These are phyloP conservation scores for Bombylius discolor DNA, from an alignment of 2,888 invertebrate genomes.

Conservation along the genomic window DNA sequence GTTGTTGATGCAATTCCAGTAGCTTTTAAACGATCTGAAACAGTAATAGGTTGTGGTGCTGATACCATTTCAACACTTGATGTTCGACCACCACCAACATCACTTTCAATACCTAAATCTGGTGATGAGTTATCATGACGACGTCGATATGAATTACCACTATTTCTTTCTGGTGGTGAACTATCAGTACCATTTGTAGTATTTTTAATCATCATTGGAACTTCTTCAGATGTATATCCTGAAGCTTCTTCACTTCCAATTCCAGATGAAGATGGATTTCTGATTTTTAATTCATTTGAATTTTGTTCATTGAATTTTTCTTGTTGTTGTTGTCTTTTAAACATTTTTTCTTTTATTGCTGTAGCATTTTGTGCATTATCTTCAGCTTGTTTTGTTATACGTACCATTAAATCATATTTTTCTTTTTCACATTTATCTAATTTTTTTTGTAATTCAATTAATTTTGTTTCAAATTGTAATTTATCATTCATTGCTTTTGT, in stretches of 20 bases:
- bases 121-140: conserved; percentile 51
- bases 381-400: conserved; percentile 21
- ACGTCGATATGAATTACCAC: conserved; percentile 17
- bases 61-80: conserved; percentile 39
- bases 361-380: conserved; percentile 18
- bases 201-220: conserved; percentile 17
- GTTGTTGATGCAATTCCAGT: not conserved
- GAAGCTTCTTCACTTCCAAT: conserved; percentile 28
- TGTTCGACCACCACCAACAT: conserved; percentile 58
- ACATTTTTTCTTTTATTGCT: conserved; percentile 4
- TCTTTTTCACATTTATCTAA: conserved; percentile 21
- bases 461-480: conserved; percentile 43
- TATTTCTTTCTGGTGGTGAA: not conserved
- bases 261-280: conserved; percentile 8
- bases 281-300: not conserved
- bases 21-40: not conserved
- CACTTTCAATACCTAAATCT: conserved; percentile 83
- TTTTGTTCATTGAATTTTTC: conserved; percentile 1
- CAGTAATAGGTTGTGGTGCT: conserved; percentile 15
- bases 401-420: conserved; percentile 27
- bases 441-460: conserved; percentile 23
- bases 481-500: conserved; percentile 60
- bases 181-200: not conserved
- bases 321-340: not conserved
- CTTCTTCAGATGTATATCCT: conserved; percentile 39